Evolutionary conservation across 2,113 vertebrate species (phyloP).

Genomic region (Myiozetetes cayanensis): DNA sequence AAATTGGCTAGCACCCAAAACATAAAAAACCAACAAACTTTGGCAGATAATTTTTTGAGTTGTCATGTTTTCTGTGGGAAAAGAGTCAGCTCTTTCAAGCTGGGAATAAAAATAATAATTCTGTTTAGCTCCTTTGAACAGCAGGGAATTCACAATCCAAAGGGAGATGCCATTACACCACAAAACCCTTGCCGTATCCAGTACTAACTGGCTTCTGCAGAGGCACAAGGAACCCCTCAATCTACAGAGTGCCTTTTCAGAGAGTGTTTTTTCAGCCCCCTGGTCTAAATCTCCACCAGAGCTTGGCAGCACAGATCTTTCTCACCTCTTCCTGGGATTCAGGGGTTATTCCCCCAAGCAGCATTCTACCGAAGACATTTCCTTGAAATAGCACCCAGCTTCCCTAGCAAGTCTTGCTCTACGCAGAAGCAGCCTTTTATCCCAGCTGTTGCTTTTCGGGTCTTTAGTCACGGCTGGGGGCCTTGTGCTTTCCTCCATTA

Average conservation of each 20-base stretch:
- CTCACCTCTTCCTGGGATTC: background rate
- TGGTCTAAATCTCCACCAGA: background rate
- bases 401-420: background rate
- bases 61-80: conserved; percentile 38
- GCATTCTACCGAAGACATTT: background rate
- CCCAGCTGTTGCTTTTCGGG: background rate
- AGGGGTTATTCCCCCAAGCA: accelerated
- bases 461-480: background rate
- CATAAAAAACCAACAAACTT: background rate
- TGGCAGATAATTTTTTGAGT: conserved; percentile 42
- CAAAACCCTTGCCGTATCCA: background rate
- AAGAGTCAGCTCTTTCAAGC: conserved; percentile 25
- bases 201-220: background rate
- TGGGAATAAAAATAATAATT: background rate
- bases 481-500: background rate
- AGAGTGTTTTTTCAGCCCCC: background rate
- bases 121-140: background rate
- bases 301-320: background rate
- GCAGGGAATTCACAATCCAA: background rate
- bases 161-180: background rate
- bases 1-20: conserved; percentile 2
- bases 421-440: background rate
- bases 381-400: background rate
- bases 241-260: background rate
- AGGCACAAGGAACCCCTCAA: background rate